phyloP scores from a whole-genome alignment of 2,797 vertebrate species.

The Capromys pilorides region DNA sequence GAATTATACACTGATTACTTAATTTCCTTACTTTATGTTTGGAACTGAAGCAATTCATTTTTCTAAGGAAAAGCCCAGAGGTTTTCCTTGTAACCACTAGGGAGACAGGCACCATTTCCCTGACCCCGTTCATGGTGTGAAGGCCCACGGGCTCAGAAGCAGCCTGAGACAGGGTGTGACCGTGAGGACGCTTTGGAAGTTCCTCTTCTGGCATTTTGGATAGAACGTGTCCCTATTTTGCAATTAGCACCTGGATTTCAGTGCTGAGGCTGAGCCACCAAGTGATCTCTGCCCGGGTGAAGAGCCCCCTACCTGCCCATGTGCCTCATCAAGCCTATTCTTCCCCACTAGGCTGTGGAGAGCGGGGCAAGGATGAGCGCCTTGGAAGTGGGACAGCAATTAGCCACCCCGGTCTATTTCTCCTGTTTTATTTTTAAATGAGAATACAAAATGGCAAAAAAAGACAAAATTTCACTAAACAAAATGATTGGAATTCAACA shows the following conservation, averaged over 20 bases:
- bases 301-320: fast-evolving
- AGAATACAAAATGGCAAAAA: too few species aligned
- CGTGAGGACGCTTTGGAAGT: neutral
- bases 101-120: neutral
- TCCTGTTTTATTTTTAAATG: too few species aligned
- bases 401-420: neutral
- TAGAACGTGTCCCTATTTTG: neutral
- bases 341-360: neutral
- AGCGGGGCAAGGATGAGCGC: neutral
- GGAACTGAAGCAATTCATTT: conserved; percentile 50
- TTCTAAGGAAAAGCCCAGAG: neutral
- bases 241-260: neutral
- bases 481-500: too few species aligned
- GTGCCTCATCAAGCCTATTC: fast-evolving
- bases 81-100: neutral
- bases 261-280: fast-evolving
- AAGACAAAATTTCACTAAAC: too few species aligned
- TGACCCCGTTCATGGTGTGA: neutral
- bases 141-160: neutral
- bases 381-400: neutral
- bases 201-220: neutral
- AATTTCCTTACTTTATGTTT: conserved; percentile 60
- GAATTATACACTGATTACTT: conserved; percentile 44
- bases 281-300: neutral
- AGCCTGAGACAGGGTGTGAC: neutral